Conservation (phyloP, 2,888 invertebrate genomes). For the Dorcus parallelipipedus region DNA sequence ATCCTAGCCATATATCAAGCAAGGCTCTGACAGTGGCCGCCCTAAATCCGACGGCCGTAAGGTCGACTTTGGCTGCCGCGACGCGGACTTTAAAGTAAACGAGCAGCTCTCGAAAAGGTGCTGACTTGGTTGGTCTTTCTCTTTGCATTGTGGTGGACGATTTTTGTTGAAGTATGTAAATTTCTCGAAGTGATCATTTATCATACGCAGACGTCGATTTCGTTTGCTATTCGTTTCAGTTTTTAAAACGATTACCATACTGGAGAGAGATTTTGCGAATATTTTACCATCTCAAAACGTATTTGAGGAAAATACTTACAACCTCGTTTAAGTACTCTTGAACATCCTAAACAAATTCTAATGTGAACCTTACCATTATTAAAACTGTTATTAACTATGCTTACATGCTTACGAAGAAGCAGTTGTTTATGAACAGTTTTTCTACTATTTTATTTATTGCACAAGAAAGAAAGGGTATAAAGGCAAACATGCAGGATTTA, state of each 20-base stretch:
- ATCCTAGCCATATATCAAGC: slow-evolving; percentile 23
- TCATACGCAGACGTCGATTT: slow-evolving; percentile 37
- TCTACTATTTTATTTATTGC: too few species aligned
- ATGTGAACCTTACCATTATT: too few species aligned
- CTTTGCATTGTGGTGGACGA: slow-evolving; percentile 29
- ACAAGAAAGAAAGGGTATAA: too few species aligned
- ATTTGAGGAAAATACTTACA: too few species aligned
- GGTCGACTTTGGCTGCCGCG: slow-evolving; percentile 18
- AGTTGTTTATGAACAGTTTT: too few species aligned
- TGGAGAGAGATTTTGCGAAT: background rate
- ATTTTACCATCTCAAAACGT: background rate
- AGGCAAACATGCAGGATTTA: too few species aligned
- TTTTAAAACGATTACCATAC: slow-evolving; percentile 17
- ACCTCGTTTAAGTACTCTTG: too few species aligned
- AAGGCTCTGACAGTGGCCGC: slow-evolving; percentile 13
- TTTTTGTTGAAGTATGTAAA: slow-evolving; percentile 50
- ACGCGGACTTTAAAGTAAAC: slow-evolving; percentile 27
- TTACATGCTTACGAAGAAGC: too few species aligned
- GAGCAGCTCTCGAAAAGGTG: slow-evolving; percentile 36
- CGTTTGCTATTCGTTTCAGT: slow-evolving; percentile 16
- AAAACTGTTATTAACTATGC: too few species aligned
- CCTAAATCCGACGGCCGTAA: slow-evolving; percentile 18
- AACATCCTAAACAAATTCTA: too few species aligned
- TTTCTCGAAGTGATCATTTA: slow-evolving; percentile 38
- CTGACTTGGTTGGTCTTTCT: slow-evolving; percentile 30